These are phyloP conservation scores for Odobenus rosmarus DNA, from an alignment of 2,113 vertebrate species.

Conservation along the genomic window DNA sequence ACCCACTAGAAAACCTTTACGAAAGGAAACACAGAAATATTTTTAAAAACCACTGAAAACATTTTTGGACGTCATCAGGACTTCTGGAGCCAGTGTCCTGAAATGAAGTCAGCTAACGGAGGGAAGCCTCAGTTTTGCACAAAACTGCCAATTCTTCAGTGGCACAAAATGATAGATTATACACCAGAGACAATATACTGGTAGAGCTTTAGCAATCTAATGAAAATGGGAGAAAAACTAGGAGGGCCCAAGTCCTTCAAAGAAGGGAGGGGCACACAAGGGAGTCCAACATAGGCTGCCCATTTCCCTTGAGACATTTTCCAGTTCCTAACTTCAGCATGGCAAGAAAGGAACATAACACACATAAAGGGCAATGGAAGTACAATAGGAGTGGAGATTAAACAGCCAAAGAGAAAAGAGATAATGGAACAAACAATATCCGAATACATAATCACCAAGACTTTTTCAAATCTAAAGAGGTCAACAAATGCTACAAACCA, in stretches of 20 bases:
- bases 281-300: neutral
- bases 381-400: neutral
- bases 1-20: neutral
- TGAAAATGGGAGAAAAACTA: neutral
- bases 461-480: neutral
- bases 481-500: neutral
- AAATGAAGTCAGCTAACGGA: neutral
- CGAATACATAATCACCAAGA: neutral
- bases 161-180: neutral
- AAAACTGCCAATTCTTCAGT: neutral
- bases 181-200: neutral
- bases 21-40: neutral
- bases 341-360: neutral
- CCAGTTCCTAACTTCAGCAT: neutral
- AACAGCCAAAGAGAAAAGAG: neutral
- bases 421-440: neutral
- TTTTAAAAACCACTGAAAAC: neutral
- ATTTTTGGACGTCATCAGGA: too few species aligned
- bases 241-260: neutral
- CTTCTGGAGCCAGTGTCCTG: neutral
- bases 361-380: neutral
- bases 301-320: neutral
- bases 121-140: neutral
- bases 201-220: neutral
- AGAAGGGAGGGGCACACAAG: neutral